These are phyloP conservation scores for Drosophila rellima DNA, from an alignment of 2,888 invertebrate species.

Conservation along the genomic window DNA sequence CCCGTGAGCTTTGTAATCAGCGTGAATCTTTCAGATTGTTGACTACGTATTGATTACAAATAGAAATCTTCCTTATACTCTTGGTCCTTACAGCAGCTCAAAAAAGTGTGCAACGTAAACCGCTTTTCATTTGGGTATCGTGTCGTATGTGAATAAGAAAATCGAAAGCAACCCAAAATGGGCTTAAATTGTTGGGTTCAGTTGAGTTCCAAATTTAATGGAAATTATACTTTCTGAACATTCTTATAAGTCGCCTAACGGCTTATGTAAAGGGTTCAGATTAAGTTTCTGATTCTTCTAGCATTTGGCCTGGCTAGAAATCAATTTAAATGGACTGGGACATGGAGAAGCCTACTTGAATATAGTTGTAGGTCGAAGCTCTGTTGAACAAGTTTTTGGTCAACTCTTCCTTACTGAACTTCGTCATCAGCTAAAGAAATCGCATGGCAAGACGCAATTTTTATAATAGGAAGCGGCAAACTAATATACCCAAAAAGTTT, in stretches of 20 bases:
- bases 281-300: conserved; percentile 7
- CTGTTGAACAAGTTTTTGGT: conserved; percentile 20
- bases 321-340: neutral
- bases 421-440: conserved; percentile 57
- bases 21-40: conserved; percentile 4
- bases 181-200: conserved; percentile 10
- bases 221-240: conserved; percentile 35
- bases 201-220: conserved; percentile 40
- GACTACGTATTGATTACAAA: conserved; percentile 9
- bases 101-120: conserved; percentile 14
- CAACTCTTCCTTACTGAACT: conserved; percentile 18
- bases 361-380: neutral
- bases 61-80: neutral
- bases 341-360: neutral
- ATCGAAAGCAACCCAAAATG: conserved; percentile 7
- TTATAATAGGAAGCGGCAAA: conserved; percentile 68
- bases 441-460: conserved; percentile 77
- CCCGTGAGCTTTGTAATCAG: conserved; percentile 5
- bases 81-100: neutral
- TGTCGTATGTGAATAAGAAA: conserved; percentile 2
- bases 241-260: conserved; percentile 25
- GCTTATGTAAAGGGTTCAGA: conserved; percentile 55
- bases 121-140: neutral
- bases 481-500: conserved; percentile 66
- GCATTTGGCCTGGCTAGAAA: neutral